A percentile compares a stretch with the other conserved stretches of the same genome.
Conservation (phyloP, 37 sponge, comb jelly and placozoan genomes). For the Petrosia ficiformis region DNA sequence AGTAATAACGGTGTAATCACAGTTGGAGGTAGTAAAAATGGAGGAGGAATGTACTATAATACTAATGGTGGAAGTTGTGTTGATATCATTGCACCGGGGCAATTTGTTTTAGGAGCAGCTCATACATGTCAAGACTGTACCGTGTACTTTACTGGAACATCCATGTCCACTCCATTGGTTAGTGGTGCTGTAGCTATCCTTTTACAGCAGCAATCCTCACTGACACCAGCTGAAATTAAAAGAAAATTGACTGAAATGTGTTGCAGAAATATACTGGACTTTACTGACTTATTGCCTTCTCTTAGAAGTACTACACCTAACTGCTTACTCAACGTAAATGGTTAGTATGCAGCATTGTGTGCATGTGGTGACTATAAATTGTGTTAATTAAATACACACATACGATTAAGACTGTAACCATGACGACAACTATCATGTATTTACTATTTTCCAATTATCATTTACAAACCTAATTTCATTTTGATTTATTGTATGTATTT, state of each 20-base stretch:
- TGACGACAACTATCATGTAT: no score
- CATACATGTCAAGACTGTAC: slow-evolving; percentile 34
- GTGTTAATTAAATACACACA: no score
- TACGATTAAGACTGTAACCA: no score
- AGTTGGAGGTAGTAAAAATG: slow-evolving; percentile 47
- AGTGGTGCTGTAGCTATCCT: slow-evolving; percentile 58
- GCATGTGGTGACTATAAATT: no score
- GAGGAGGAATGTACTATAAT: slow-evolving; percentile 35
- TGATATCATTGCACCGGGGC: slow-evolving; percentile 73
- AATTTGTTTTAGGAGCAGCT: slow-evolving; percentile 50
- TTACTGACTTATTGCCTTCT: background rate
- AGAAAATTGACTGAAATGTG: slow-evolving; percentile 11
- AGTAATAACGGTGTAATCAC: slow-evolving; percentile 46
- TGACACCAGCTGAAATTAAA: slow-evolving; percentile 40
- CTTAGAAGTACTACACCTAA: slow-evolving; percentile 45
- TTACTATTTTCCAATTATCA: no score
- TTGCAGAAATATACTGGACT: slow-evolving; percentile 20
- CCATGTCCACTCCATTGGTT: slow-evolving; percentile 61
- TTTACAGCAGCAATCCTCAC: slow-evolving; percentile 45
- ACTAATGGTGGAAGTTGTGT: slow-evolving; percentile 71
- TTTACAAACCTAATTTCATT: no score
- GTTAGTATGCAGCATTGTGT: no score
- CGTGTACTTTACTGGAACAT: slow-evolving; percentile 50
- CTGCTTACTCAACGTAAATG: slow-evolving; percentile 31
- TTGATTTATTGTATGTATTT: no score